Base-by-base conservation (phyloP, 2,797 vertebrate genomes). In the Takifugu ocellatus region DNA sequence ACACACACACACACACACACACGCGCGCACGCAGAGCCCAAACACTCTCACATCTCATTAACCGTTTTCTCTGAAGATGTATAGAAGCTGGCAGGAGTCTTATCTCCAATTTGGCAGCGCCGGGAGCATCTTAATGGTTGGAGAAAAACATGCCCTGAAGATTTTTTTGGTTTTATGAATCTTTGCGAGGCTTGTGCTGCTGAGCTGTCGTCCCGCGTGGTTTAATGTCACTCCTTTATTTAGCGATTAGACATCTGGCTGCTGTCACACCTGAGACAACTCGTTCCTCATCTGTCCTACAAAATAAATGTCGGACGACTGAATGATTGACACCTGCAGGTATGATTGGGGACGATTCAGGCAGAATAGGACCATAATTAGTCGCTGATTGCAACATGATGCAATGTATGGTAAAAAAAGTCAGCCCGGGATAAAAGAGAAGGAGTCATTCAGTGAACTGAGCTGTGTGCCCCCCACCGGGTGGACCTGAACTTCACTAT, bases 41-140 rank as follows among this genome's bases (percentile, higher is more conserved):
- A 85, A 80, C 79, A 77, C 67, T 70, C 79, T 74, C 82, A 84
- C 76, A 86, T 82, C 82, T 84, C 81, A 84, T 86, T 75, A 88
- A 81, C 74, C 61, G 76, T 77, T 85, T 77, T 73, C 81, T 87
- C 81, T 83, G 74, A 85, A 88, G 81, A 86, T 82, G 77, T 68
- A 83, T 81, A 82, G 79, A 77, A 63, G 66, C 81, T 82, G 79
- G 69, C 72, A 68, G 76, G 79, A 82, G 77, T 83, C 81, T 72
- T 79, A 75, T 79, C 83, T 85, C 75, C 81, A 86, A 82, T 84
- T 89, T 86, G 79, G 70, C 73, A 77, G 70, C 81, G 67, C 72
- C 74, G 70, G 66, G 64, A 77, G 74, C 75, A 80, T 78, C 66
- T 77, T 79, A 85, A 86, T 84, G 81, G 81, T 54, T 75, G 56